Evolutionary conservation across 2,113 vertebrate species (phyloP).

Genomic region (Lynx canadensis): DNA sequence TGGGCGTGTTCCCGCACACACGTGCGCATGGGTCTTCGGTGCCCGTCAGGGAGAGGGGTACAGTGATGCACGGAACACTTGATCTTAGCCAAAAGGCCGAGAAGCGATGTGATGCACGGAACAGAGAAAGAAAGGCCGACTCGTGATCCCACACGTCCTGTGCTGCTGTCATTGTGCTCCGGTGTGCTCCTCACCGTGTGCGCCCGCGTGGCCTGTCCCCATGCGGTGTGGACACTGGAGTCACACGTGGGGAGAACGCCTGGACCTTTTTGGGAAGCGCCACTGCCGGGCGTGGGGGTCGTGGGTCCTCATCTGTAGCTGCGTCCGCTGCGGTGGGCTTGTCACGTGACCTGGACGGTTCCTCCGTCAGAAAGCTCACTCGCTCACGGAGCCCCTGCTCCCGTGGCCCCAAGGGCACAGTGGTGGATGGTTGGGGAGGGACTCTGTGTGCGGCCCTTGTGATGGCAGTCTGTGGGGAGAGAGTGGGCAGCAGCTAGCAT

Average conservation of each 20-base stretch:
- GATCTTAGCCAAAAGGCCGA: too few species aligned
- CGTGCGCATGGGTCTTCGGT: accelerated
- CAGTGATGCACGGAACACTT: neutral
- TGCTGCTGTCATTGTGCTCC: accelerated
- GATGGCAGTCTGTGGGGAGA: neutral
- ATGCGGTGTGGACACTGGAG: neutral
- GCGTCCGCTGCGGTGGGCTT: accelerated
- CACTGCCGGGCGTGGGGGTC: accelerated
- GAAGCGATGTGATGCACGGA: accelerated
- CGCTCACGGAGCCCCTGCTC: neutral
- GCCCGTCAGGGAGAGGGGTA: neutral
- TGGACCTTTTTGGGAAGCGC: too few species aligned
- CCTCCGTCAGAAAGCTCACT: neutral
- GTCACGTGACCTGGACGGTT: neutral
- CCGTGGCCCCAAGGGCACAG: accelerated
- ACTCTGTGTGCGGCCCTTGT: neutral
- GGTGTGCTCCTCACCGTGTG: neutral
- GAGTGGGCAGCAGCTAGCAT: neutral
- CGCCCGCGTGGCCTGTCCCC: neutral
- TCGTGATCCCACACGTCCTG: accelerated
- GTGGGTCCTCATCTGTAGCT: accelerated
- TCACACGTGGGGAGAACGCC: accelerated
- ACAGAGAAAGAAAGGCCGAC: neutral
- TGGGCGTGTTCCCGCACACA: accelerated
- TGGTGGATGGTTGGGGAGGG: neutral